phyloP scores from a whole-genome alignment of 2,113 vertebrate species.

The Aphyosemion australe region DNA sequence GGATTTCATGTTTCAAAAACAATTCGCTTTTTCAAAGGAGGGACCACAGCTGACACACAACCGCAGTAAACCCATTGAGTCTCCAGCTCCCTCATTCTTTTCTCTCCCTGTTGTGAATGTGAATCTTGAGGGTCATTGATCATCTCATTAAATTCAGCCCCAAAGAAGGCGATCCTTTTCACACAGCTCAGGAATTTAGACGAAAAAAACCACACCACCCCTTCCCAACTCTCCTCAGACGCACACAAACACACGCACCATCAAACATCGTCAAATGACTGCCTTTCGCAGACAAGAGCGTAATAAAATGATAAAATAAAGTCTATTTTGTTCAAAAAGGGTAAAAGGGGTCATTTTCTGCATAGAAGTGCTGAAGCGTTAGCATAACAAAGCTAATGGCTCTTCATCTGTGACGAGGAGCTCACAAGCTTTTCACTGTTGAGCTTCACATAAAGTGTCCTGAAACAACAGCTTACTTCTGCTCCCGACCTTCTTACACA shows the following conservation, averaged over 20 bases:
- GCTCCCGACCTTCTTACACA: constrained; percentile 47
- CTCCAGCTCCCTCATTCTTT: constrained; percentile 58
- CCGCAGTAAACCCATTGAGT: constrained; percentile 73
- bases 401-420: constrained; percentile 63
- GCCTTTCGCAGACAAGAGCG: constrained; percentile 63
- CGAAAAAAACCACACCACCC: constrained; percentile 54
- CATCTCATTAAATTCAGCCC: constrained; percentile 77
- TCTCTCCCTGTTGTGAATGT: constrained; percentile 71
- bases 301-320: constrained; percentile 76
- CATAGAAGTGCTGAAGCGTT: constrained; percentile 62
- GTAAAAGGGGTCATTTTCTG: constrained; percentile 70
- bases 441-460: constrained; percentile 52
- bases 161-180: constrained; percentile 73
- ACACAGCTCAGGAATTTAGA: constrained; percentile 79
- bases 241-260: constrained; percentile 70
- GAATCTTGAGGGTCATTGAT: constrained; percentile 80
- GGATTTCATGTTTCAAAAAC: constrained; percentile 77
- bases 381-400: constrained; percentile 78
- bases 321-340: constrained; percentile 73
- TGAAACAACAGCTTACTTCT: constrained; percentile 58
- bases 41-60: constrained; percentile 70
- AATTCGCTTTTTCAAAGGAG: constrained; percentile 71
- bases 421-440: constrained; percentile 60
- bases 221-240: constrained; percentile 54
- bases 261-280: constrained; percentile 74